A percentile compares a stretch with the other conserved stretches of the same genome.
These are phyloP conservation scores for Branchinecta lynchi DNA, from an alignment of 1,140 invertebrate species.

Conservation along the genomic window DNA sequence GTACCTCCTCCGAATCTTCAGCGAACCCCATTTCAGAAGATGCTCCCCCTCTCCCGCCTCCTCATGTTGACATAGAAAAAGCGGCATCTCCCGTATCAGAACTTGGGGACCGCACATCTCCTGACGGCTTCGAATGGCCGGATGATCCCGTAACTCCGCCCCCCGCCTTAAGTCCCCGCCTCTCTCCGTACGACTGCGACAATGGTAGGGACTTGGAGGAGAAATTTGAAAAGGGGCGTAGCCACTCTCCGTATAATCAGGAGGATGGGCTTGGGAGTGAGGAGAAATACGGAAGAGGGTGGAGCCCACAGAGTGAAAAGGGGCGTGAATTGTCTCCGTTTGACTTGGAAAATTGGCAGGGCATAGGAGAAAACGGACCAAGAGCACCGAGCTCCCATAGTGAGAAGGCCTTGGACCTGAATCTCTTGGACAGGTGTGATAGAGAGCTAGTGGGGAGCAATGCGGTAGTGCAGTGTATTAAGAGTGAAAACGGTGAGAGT, in stretches of 20 bases:
- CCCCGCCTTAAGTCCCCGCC: background rate
- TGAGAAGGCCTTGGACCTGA: no score
- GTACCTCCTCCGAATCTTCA: background rate
- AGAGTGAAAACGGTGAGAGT: background rate
- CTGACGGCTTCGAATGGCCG: conserved; percentile 44
- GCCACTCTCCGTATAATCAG: background rate
- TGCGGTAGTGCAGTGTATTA: background rate
- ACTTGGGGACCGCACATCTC: conserved; percentile 57
- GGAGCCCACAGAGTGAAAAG: no score
- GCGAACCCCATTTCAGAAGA: background rate
- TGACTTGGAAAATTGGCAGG: no score
- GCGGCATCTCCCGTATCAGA: conserved; percentile 29
- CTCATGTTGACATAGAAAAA: background rate
- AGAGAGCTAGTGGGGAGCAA: background rate
- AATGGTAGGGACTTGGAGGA: no score
- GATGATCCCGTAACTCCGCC: conserved; percentile 16
- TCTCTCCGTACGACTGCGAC: no score
- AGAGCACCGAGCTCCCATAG: no score
- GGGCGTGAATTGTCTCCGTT: no score
- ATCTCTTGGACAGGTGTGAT: background rate
- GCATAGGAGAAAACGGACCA: no score
- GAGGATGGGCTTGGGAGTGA: background rate
- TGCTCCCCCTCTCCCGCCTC: background rate
- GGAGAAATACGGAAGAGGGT: background rate
- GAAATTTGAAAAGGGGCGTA: no score